Percentiles rank a stretch among this genome's conserved stretches.
These are phyloP conservation scores for Cheilosia urbana DNA, from an alignment of 2,888 invertebrate genomes.

Conservation along the genomic window DNA sequence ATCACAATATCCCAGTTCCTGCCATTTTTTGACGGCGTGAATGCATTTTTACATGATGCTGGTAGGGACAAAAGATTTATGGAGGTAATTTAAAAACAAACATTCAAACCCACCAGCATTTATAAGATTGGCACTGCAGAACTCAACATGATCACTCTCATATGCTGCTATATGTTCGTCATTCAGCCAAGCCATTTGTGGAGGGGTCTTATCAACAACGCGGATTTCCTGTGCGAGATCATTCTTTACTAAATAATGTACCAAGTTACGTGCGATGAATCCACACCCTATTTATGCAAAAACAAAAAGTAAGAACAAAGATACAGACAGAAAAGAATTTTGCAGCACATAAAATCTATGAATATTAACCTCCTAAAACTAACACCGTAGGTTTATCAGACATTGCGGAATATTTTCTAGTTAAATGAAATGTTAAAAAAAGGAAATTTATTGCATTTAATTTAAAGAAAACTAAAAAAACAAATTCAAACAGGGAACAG, in stretches of 20 bases:
- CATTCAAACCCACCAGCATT: constrained; percentile 88
- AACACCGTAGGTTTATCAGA: constrained; percentile 82
- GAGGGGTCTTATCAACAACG: constrained; percentile 96
- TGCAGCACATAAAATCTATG: neutral
- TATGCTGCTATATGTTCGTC: constrained; percentile 89
- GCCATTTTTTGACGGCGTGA: constrained; percentile 85
- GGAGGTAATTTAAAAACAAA: neutral
- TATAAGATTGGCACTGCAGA: constrained; percentile 95
- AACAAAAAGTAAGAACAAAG: constrained; percentile 75
- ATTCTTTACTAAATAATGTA: constrained; percentile 91
- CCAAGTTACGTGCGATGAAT: constrained; percentile 95
- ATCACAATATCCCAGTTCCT: constrained; percentile 90
- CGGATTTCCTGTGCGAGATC: constrained; percentile 90
- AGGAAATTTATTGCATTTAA: constrained; percentile 12
- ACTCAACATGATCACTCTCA: constrained; percentile 91
- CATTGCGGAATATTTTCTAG: constrained; percentile 20
- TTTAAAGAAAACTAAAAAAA: constrained; percentile 35
- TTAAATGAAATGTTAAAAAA: constrained; percentile 28
- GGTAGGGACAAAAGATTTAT: constrained; percentile 77
- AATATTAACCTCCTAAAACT: constrained; percentile 81
- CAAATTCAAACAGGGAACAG: constrained; percentile 30
- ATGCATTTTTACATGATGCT: constrained; percentile 93
- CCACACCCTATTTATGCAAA: constrained; percentile 89
- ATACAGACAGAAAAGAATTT: constrained; percentile 40
- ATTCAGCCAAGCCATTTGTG: constrained; percentile 96